A percentile compares a stretch with the other conserved stretches of the same genome.
Evolutionary conservation across 2,888 invertebrate genomes (phyloP).

Genomic region (Lasioglossum figueresi): DNA sequence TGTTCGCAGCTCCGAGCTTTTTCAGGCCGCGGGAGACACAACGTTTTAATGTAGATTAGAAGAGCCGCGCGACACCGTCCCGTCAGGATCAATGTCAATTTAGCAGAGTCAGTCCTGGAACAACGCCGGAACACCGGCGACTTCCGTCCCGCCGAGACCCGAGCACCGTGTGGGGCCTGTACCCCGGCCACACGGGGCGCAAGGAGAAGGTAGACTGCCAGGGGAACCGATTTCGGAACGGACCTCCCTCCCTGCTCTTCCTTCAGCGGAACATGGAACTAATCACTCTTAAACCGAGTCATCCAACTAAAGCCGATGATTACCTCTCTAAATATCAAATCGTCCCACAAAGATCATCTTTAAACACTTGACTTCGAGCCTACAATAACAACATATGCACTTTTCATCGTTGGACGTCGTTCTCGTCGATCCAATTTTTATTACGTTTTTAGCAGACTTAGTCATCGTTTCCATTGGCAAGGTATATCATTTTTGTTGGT

Average conservation of each 20-base stretch:
- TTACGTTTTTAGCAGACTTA: no score
- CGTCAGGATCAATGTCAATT: conserved; percentile 45
- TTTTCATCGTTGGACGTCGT: no score
- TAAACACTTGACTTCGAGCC: background rate
- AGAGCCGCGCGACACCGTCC: conserved; percentile 17
- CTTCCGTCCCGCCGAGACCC: conserved; percentile 22
- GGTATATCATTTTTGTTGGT: no score
- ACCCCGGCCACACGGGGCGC: background rate
- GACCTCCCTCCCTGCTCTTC: no score
- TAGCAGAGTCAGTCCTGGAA: conserved; percentile 41
- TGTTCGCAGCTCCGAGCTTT: conserved; percentile 22
- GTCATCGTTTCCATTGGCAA: no score
- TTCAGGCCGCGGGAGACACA: conserved; percentile 15
- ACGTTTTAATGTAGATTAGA: conserved; percentile 40
- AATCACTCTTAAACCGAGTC: background rate
- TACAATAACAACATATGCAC: background rate
- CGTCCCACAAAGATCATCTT: background rate
- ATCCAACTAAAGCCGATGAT: background rate
- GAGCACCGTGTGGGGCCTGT: conserved; percentile 8
- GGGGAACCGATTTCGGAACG: background rate
- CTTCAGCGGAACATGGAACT: background rate
- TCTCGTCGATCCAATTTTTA: no score
- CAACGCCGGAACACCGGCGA: conserved; percentile 19
- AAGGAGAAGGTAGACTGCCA: background rate
- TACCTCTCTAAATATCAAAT: background rate